A percentile compares a stretch with the other conserved stretches of the same genome.
These are phyloP conservation scores for Drosophila carrolli DNA, from an alignment of 1,140 invertebrate species.

Conservation along the genomic window DNA sequence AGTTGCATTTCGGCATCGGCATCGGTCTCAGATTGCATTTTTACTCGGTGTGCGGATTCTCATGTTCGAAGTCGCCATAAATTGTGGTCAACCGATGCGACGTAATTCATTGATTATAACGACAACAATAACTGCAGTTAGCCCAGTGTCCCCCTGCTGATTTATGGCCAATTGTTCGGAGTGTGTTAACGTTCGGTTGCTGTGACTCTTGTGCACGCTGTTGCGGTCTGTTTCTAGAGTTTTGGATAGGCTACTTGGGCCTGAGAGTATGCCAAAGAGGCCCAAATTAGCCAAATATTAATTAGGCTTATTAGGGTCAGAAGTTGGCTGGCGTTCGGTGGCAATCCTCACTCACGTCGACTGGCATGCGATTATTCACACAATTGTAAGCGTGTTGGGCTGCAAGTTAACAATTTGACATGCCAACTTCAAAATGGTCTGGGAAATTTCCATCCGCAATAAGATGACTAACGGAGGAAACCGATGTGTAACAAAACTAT, in stretches of 20 bases:
- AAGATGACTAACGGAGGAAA: constrained; percentile 4
- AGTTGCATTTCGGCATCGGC: constrained; percentile 36
- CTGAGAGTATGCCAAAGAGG: constrained; percentile 32
- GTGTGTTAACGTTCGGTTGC: constrained; percentile 39
- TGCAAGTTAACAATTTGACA: constrained; percentile 7
- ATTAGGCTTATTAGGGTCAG: constrained; percentile 67
- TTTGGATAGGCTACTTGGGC: constrained; percentile 32
- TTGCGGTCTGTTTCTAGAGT: constrained; percentile 38
- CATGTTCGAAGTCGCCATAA: constrained; percentile 78
- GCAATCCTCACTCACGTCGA: constrained; percentile 5
- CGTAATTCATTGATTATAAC: constrained; percentile 83
- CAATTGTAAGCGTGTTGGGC: constrained; percentile 50
- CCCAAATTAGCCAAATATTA: constrained; percentile 61
- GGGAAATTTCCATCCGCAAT: constrained; percentile 19
- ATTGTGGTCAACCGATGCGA: constrained; percentile 81
- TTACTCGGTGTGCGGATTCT: constrained; percentile 68
- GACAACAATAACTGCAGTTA: constrained; percentile 75
- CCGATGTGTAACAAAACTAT: not conserved
- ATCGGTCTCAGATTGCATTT: constrained; percentile 38
- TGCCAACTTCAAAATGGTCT: constrained; percentile 26
- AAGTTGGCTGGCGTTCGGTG: constrained; percentile 14
- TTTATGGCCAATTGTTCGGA: constrained; percentile 74
- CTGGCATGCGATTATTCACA: constrained; percentile 67
- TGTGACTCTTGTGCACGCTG: constrained; percentile 37
- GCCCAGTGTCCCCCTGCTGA: constrained; percentile 47